Conservation (phyloP, 2,797 vertebrate genomes). For the Pampus argenteus region DNA sequence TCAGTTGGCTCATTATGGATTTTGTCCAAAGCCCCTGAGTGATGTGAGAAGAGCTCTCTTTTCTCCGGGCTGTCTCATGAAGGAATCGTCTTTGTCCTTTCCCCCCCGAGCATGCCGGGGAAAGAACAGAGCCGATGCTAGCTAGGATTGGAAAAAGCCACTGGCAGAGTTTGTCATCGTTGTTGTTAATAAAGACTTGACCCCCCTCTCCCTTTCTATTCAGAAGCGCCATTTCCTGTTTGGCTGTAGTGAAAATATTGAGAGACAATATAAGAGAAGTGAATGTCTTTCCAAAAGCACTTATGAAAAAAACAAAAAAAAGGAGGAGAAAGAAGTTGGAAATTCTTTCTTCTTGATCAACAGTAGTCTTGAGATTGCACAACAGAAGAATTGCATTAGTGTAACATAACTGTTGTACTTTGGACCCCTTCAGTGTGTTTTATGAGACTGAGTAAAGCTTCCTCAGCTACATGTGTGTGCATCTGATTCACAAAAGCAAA, state of each 20-base stretch:
- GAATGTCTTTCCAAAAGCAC: conserved; percentile 56
- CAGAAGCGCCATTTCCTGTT: conserved; percentile 74
- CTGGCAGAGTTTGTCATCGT: conserved; percentile 63
- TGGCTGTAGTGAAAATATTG: conserved; percentile 64
- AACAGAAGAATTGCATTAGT: conserved; percentile 57
- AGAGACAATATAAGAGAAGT: conserved; percentile 55
- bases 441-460: conserved; percentile 47
- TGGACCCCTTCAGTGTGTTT: conserved; percentile 44
- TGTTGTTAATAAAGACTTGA: conserved; percentile 69
- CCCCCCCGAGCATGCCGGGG: conserved; percentile 43
- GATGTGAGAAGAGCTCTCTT: conserved; percentile 89
- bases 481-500: conserved; percentile 46
- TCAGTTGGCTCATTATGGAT: conserved; percentile 93
- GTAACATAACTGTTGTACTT: conserved; percentile 58
- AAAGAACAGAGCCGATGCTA: conserved; percentile 57
- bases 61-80: conserved; percentile 79
- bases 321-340: conserved; percentile 21
- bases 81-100: conserved; percentile 85
- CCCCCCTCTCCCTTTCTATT: conserved; percentile 41
- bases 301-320: no score
- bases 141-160: conserved; percentile 57
- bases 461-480: conserved; percentile 34
- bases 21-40: conserved; percentile 90
- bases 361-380: conserved; percentile 50
- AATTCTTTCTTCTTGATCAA: conserved; percentile 48